A percentile compares a stretch with the other conserved stretches of the same genome.
These are phyloP conservation scores for Eurypyga helias DNA, from an alignment of 2,113 vertebrate species.

Conservation along the genomic window DNA sequence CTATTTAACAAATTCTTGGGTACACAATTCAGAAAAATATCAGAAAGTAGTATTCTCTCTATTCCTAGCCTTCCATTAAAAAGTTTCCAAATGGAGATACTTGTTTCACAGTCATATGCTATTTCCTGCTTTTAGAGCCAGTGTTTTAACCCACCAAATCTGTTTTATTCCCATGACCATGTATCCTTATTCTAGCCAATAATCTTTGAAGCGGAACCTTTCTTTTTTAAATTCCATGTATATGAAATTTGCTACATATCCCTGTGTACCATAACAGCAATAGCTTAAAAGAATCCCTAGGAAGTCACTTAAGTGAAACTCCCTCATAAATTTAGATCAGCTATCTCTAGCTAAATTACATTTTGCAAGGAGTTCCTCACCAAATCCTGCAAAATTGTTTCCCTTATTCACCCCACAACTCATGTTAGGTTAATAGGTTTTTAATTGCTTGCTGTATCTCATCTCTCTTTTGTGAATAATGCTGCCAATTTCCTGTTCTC, in stretches of 20 bases:
- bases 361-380: slow-evolving; percentile 54
- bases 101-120: background rate
- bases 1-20: slow-evolving; percentile 17
- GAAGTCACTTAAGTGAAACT: slow-evolving; percentile 36
- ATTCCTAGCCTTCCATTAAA: slow-evolving; percentile 1
- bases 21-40: background rate
- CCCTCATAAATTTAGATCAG: slow-evolving; percentile 56
- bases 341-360: slow-evolving; percentile 31
- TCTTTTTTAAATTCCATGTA: background rate
- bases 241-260: background rate
- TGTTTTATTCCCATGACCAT: background rate
- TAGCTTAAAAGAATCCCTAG: slow-evolving; percentile 27
- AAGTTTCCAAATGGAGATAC: background rate
- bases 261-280: background rate
- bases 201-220: background rate
- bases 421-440: slow-evolving; percentile 48
- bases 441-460: slow-evolving; percentile 50
- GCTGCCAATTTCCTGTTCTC: background rate
- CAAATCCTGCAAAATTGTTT: slow-evolving; percentile 51
- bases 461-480: slow-evolving; percentile 24
- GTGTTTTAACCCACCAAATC: background rate
- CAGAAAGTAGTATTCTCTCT: slow-evolving; percentile 8
- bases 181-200: background rate
- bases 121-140: background rate
- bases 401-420: slow-evolving; percentile 24